Conservation (phyloP, 2,888 invertebrate species). For the Lucinisca nassula region DNA sequence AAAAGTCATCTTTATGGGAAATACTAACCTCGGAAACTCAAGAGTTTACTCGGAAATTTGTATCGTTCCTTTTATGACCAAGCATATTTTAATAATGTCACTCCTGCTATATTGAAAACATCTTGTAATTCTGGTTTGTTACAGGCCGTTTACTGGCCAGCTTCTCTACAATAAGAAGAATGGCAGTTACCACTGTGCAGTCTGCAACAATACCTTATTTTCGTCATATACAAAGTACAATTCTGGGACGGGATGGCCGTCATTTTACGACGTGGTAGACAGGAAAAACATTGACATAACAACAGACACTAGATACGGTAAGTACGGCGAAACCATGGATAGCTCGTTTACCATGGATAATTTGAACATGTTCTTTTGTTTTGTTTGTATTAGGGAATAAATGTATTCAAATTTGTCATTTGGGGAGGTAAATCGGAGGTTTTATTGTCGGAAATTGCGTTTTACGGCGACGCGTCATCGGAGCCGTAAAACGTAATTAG, state of each 20-base stretch:
- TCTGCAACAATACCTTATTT: background rate
- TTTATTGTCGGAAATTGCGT: no score
- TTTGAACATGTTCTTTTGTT: no score
- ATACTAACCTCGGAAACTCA: background rate
- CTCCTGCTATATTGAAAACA: no score
- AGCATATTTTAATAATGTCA: no score
- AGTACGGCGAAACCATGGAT: no score
- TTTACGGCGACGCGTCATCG: no score
- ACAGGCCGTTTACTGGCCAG: background rate
- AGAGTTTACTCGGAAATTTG: background rate
- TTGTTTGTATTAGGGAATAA: no score
- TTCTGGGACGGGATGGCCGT: constrained; percentile 99
- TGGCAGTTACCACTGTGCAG: background rate
- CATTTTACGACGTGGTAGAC: constrained; percentile 90
- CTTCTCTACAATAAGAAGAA: background rate
- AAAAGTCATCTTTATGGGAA: background rate
- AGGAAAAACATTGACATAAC: background rate
- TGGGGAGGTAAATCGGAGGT: no score
- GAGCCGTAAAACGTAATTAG: no score
- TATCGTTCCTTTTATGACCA: background rate
- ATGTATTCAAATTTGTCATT: no score
- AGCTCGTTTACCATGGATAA: no score
- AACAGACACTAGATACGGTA: background rate
- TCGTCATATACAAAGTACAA: constrained; percentile 97
- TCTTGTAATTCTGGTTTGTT: no score